Conservation (phyloP, 2,113 vertebrate species). For the Tiliqua scincoides region DNA sequence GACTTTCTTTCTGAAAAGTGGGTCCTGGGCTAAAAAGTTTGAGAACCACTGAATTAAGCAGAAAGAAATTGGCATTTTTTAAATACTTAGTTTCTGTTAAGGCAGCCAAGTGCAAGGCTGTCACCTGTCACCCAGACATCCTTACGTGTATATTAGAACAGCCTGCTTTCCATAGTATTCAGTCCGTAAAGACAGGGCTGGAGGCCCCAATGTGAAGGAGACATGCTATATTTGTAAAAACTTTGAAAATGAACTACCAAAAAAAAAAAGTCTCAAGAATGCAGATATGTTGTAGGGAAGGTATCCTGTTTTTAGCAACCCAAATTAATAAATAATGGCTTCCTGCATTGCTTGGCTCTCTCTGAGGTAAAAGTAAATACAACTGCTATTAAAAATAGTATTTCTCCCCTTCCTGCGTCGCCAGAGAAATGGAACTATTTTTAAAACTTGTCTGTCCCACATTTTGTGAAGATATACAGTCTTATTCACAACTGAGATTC, state of each 20-base stretch:
- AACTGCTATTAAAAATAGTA: not conserved
- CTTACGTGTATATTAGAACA: not conserved
- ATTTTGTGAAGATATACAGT: not conserved
- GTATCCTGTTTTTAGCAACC: not conserved
- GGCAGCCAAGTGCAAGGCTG: slow-evolving; percentile 27
- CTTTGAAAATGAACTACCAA: not conserved
- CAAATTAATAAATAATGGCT: slow-evolving; percentile 24
- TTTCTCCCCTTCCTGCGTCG: slow-evolving; percentile 6
- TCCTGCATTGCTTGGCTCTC: not conserved
- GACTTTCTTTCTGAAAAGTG: too few relatives aligned
- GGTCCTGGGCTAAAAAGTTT: slow-evolving; percentile 36
- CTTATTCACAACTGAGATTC: not conserved
- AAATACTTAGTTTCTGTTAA: slow-evolving; percentile 33
- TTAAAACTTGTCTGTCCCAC: not conserved
- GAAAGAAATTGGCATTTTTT: slow-evolving; percentile 35
- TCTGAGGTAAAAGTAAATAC: not conserved
- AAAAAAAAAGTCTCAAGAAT: not conserved
- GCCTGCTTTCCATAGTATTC: slow-evolving; percentile 7
- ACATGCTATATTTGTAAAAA: slow-evolving; percentile 14
- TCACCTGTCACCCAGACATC: not conserved
- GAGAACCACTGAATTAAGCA: too few relatives aligned
- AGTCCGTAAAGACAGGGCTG: slow-evolving; percentile 1
- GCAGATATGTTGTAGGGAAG: not conserved
- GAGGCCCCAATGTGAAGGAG: not conserved
- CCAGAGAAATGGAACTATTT: slow-evolving; percentile 25